Evolutionary conservation across 2,888 invertebrate genomes (phyloP).

Genomic region (Pseudanteris insignis): DNA sequence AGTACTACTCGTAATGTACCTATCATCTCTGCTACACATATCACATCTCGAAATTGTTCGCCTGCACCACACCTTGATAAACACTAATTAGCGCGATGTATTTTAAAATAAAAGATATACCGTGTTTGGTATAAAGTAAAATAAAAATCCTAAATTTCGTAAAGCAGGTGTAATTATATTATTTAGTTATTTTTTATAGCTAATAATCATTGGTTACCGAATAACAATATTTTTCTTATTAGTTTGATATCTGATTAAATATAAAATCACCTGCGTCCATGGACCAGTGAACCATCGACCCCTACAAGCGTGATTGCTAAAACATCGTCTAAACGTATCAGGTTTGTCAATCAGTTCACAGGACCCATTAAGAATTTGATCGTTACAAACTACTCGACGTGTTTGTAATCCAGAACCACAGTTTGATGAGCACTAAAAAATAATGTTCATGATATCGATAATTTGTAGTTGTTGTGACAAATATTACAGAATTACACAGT

Average conservation of each 20-base stretch:
- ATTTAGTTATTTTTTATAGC: not conserved
- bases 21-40: conserved; percentile 71
- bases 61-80: conserved; percentile 65
- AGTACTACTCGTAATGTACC: conserved; percentile 70
- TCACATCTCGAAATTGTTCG: conserved; percentile 74
- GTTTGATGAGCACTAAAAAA: conserved; percentile 75
- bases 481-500: too few relatives aligned
- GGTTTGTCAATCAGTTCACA: conserved; percentile 72
- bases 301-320: conserved; percentile 74
- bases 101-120: too few relatives aligned
- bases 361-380: conserved; percentile 65
- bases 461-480: too few relatives aligned
- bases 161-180: too few relatives aligned
- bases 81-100: conserved; percentile 58
- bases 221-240: too few relatives aligned
- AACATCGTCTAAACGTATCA: conserved; percentile 74
- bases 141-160: not conserved
- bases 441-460: too few relatives aligned
- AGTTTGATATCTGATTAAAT: too few relatives aligned
- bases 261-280: conserved; percentile 71
- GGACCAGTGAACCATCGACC: conserved; percentile 88
- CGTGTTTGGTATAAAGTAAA: not conserved
- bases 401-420: conserved; percentile 83
- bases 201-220: too few relatives aligned
- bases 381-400: conserved; percentile 75